These are phyloP conservation scores for Hypomecis punctinalis DNA, from an alignment of 2,888 invertebrate genomes.

Conservation along the genomic window DNA sequence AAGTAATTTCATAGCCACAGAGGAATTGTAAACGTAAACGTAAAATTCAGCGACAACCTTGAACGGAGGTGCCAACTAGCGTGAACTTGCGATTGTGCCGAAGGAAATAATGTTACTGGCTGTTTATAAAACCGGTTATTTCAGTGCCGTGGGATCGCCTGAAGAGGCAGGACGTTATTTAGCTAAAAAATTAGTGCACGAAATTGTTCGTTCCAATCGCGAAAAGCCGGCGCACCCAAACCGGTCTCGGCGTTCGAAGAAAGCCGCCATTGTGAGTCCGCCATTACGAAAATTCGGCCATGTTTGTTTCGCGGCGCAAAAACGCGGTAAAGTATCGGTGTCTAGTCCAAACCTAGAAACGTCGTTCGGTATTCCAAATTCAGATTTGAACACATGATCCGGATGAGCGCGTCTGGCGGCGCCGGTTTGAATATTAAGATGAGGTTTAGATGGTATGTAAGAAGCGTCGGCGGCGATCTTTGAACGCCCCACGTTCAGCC, in stretches of 20 bases:
- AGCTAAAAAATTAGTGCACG: conserved; percentile 63
- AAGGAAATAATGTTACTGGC: conserved; percentile 58
- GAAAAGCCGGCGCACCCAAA: conserved; percentile 64
- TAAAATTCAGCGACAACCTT: conserved; percentile 62
- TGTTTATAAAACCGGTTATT: conserved; percentile 73
- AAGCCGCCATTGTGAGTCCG: conserved; percentile 68
- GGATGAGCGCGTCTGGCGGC: conserved; percentile 46
- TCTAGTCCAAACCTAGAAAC: conserved; percentile 54
- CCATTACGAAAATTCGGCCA: conserved; percentile 80
- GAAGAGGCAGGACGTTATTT: conserved; percentile 73
- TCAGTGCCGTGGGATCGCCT: conserved; percentile 72
- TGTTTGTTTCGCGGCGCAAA: conserved; percentile 71
- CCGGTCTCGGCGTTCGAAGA: conserved; percentile 67
- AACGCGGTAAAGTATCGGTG: conserved; percentile 69
- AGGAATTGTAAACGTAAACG: conserved; percentile 62
- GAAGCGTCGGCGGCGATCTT: conserved; percentile 41
- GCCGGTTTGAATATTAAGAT: conserved; percentile 47
- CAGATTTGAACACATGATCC: conserved; percentile 54
- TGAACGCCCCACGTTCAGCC: background rate
- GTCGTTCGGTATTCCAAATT: conserved; percentile 55
- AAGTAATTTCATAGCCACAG: conserved; percentile 54
- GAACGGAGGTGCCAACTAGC: conserved; percentile 58
- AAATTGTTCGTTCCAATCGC: conserved; percentile 62
- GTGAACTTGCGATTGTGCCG: conserved; percentile 52
- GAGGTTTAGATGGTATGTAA: conserved; percentile 43